These are phyloP conservation scores for Lipophrys pholis DNA, from an alignment of 2,113 vertebrate species.

Conservation along the genomic window DNA sequence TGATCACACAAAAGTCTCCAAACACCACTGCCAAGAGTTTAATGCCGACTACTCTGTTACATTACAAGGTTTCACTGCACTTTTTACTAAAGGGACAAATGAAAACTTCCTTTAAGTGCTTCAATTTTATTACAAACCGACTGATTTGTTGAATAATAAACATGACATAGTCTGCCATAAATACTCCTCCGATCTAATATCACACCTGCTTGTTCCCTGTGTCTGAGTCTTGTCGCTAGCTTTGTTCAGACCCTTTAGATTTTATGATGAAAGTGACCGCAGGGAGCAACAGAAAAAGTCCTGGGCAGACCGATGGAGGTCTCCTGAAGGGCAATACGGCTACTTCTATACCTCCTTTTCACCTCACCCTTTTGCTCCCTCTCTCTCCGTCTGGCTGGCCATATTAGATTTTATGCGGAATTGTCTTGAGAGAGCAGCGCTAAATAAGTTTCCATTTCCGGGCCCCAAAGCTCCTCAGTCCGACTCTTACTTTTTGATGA, in stretches of 20 bases:
- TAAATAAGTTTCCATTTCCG: slow-evolving; percentile 80
- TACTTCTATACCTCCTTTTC: slow-evolving; percentile 62
- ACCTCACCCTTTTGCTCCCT: slow-evolving; percentile 19
- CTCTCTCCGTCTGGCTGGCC: slow-evolving; percentile 25
- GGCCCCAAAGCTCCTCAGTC: slow-evolving; percentile 61
- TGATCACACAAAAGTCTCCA: slow-evolving; percentile 10
- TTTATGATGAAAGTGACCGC: slow-evolving; percentile 37
- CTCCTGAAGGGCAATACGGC: slow-evolving; percentile 66
- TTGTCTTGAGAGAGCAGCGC: slow-evolving; percentile 71
- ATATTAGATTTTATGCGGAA: slow-evolving; percentile 74
- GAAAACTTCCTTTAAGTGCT: slow-evolving; percentile 61
- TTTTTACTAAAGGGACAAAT: slow-evolving; percentile 49
- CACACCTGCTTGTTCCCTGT: slow-evolving; percentile 28
- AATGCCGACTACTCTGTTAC: slow-evolving; percentile 15
- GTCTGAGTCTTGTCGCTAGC: slow-evolving; percentile 3
- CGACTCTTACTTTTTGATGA: slow-evolving; percentile 70
- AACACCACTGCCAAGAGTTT: slow-evolving; percentile 10
- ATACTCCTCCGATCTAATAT: slow-evolving; percentile 39
- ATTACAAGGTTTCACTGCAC: slow-evolving; percentile 3
- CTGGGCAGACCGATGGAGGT: slow-evolving; percentile 62
- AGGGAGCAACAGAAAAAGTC: slow-evolving; percentile 41
- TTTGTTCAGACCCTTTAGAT: slow-evolving; percentile 28
- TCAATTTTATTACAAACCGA: slow-evolving; percentile 61
- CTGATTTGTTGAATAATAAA: slow-evolving; percentile 58
- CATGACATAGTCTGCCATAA: slow-evolving; percentile 46